These are phyloP conservation scores for Beaufortia kweichowensis DNA, from an alignment of 2,113 vertebrate species.

Conservation along the genomic window DNA sequence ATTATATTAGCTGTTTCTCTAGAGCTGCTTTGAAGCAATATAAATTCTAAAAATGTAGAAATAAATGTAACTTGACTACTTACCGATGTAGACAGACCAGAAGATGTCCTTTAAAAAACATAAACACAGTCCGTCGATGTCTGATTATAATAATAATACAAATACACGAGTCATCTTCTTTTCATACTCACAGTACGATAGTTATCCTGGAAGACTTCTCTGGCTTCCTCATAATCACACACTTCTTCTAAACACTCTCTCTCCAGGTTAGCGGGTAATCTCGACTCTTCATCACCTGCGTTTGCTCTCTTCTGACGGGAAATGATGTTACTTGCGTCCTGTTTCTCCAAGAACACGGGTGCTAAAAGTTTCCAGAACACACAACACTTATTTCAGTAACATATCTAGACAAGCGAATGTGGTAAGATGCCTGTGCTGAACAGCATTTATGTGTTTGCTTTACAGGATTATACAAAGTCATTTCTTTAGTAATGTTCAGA, in stretches of 20 bases:
- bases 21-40: no score
- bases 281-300: slow-evolving; percentile 61
- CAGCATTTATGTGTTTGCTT: no score
- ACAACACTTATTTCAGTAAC: no score
- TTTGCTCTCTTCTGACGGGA: slow-evolving; percentile 69
- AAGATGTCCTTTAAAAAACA: slow-evolving; percentile 76
- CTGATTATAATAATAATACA: neutral
- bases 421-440: no score
- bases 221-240: slow-evolving; percentile 85
- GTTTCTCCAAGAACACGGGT: slow-evolving; percentile 72
- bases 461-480: no score
- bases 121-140: slow-evolving; percentile 8
- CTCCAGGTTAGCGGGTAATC: slow-evolving; percentile 72
- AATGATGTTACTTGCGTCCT: slow-evolving; percentile 68
- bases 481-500: no score
- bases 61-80: no score
- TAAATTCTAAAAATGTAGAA: no score
- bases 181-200: slow-evolving; percentile 79
- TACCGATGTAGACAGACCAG: slow-evolving; percentile 79
- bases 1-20: no score
- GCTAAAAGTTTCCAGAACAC: neutral
- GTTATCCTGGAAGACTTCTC: slow-evolving; percentile 80
- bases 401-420: no score
- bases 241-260: slow-evolving; percentile 81
- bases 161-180: slow-evolving; percentile 10